Conservation (phyloP, 2,888 invertebrate genomes). For the Parasteatoda lunata region DNA sequence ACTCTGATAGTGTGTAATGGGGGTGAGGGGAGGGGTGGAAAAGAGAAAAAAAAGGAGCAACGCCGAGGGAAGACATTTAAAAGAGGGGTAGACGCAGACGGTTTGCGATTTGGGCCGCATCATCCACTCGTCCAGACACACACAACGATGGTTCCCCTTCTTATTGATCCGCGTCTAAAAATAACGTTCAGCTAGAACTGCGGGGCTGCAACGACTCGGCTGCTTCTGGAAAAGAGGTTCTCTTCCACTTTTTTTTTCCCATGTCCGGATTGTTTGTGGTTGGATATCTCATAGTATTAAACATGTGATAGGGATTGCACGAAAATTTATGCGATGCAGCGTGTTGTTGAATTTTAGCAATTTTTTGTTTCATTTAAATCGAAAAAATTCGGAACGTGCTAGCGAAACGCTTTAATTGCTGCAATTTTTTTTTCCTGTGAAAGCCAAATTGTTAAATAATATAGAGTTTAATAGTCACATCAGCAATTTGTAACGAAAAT, state of each 20-base stretch:
- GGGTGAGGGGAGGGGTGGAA: not conserved
- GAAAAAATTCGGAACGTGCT: too few relatives aligned
- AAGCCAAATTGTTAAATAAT: too few relatives aligned
- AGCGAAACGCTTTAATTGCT: too few relatives aligned
- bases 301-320: too few relatives aligned
- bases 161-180: conserved; percentile 68
- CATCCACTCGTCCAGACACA: conserved; percentile 49
- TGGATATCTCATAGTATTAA: too few relatives aligned
- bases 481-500: too few relatives aligned
- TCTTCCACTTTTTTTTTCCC: not conserved
- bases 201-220: conserved; percentile 42
- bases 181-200: conserved; percentile 65
- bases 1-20: not conserved
- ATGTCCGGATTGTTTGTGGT: not conserved
- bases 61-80: conserved; percentile 13
- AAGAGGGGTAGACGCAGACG: conserved; percentile 51
- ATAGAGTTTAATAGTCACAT: too few relatives aligned
- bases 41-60: conserved; percentile 4
- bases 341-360: too few relatives aligned
- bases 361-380: too few relatives aligned
- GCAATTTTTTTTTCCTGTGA: too few relatives aligned
- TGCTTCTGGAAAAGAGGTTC: not conserved
- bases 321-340: too few relatives aligned
- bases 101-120: conserved; percentile 46
- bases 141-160: conserved; percentile 28